Evolutionary conservation across 2,888 invertebrate species (phyloP).

Genomic region (Lithophane ornitopus): DNA sequence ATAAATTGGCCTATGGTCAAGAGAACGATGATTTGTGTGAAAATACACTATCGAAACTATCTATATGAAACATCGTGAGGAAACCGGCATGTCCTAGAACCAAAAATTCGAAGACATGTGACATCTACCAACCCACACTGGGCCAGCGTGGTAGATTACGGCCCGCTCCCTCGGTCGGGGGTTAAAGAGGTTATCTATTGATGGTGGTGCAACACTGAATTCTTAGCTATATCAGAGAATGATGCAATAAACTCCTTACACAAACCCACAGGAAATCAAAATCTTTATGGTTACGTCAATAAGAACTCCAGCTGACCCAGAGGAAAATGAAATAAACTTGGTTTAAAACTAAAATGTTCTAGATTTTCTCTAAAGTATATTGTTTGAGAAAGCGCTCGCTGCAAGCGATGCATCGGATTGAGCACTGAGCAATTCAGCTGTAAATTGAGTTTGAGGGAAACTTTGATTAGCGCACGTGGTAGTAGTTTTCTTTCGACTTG

Average conservation of each 20-base stretch:
- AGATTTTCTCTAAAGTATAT: slow-evolving; percentile 32
- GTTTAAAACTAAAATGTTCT: slow-evolving; percentile 43
- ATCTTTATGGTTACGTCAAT: slow-evolving; percentile 11
- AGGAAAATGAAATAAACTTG: slow-evolving; percentile 46
- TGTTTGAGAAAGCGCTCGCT: slow-evolving; percentile 39
- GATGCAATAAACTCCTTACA: slow-evolving; percentile 6
- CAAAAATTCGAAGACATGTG: too few relatives aligned
- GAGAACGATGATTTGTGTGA: background rate
- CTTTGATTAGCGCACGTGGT: slow-evolving; percentile 47
- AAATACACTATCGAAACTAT: background rate
- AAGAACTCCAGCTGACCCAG: slow-evolving; percentile 28
- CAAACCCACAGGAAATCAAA: slow-evolving; percentile 40
- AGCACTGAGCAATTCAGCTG: slow-evolving; percentile 22
- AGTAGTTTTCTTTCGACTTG: slow-evolving; percentile 20
- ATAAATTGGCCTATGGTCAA: background rate
- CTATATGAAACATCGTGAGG: too few relatives aligned
- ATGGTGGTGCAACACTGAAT: background rate
- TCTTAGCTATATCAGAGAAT: background rate
- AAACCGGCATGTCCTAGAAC: too few relatives aligned
- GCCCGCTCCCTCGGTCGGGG: too few relatives aligned
- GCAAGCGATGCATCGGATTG: slow-evolving; percentile 38
- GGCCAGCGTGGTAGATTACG: too few relatives aligned
- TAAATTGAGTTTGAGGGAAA: slow-evolving; percentile 48
- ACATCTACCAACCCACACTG: too few relatives aligned
- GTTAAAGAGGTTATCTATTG: background rate